Conservation (phyloP, 2,797 vertebrate genomes). For the Cercopithecus petaurista region DNA sequence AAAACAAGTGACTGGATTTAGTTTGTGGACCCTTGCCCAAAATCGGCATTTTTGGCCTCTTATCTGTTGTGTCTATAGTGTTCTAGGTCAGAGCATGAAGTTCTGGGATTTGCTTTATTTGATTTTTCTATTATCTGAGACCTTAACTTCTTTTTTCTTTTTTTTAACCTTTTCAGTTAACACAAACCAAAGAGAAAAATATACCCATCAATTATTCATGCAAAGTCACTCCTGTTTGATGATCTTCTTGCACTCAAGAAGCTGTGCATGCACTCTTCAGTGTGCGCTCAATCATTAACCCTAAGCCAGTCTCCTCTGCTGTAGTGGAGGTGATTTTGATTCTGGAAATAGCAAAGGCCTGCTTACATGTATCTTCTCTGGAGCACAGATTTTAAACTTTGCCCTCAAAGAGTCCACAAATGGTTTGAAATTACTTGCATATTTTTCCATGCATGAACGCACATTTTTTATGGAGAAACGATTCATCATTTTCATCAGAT, state of each 20-base stretch:
- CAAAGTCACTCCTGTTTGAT: not conserved
- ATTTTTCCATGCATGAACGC: constrained; percentile 8
- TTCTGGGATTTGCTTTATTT: not conserved
- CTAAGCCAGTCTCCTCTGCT: not conserved
- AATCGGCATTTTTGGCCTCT: not conserved
- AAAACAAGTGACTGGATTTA: not conserved
- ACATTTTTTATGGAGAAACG: not conserved
- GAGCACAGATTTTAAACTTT: constrained; percentile 2
- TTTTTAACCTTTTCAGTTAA: not conserved
- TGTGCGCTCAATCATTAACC: not conserved
- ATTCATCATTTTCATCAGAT: constrained; percentile 8
- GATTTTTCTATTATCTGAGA: not conserved
- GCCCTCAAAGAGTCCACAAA: not conserved
- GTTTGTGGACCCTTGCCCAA: not conserved
- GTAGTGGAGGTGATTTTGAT: not conserved
- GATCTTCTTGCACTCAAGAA: not conserved
- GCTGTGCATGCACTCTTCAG: not conserved
- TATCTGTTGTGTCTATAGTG: not conserved
- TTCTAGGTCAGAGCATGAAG: not conserved
- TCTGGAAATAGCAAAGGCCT: not conserved
- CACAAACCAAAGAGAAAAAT: not conserved
- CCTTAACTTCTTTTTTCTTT: not conserved
- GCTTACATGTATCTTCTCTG: not conserved
- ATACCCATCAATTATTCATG: not conserved
- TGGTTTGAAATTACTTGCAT: constrained; percentile 3